These are phyloP conservation scores for Corbicula japonica DNA, from an alignment of 2,888 invertebrate genomes.

Conservation along the genomic window DNA sequence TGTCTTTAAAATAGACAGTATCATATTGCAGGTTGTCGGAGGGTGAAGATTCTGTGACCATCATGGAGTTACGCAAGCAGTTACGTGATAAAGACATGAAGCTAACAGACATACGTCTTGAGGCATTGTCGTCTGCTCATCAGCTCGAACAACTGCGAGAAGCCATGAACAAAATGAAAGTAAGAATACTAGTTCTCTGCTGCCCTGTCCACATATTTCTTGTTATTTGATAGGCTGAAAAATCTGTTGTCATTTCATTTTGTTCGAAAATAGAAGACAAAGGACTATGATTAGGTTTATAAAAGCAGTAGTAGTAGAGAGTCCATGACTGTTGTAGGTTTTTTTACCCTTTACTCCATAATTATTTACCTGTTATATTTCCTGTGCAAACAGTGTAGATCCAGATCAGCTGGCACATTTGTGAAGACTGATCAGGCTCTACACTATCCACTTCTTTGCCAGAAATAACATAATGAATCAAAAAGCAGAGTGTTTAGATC, in stretches of 20 bases:
- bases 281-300: background rate
- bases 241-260: background rate
- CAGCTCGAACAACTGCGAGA: conserved; percentile 98
- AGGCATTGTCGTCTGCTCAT: conserved; percentile 98
- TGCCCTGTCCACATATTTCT: background rate
- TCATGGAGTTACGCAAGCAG: conserved; percentile 95
- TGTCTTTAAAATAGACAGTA: no score
- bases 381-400: no score
- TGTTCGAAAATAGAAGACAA: background rate
- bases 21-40: conserved; percentile 79
- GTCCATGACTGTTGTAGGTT: no score
- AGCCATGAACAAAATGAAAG: conserved; percentile 98
- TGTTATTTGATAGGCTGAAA: background rate
- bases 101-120: conserved; percentile 97
- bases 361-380: no score
- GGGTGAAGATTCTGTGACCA: conserved; percentile 88
- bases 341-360: no score
- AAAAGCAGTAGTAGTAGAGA: background rate
- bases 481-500: no score
- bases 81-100: conserved; percentile 98
- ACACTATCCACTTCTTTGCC: no score
- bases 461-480: no score
- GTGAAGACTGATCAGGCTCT: no score
- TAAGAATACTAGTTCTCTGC: conserved; percentile 83
- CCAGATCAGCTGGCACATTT: no score